A percentile compares a stretch with the other conserved stretches of the same genome.
Evolutionary conservation across 2,888 invertebrate species (phyloP).

Genomic region (Alloscopus bannaensis): DNA sequence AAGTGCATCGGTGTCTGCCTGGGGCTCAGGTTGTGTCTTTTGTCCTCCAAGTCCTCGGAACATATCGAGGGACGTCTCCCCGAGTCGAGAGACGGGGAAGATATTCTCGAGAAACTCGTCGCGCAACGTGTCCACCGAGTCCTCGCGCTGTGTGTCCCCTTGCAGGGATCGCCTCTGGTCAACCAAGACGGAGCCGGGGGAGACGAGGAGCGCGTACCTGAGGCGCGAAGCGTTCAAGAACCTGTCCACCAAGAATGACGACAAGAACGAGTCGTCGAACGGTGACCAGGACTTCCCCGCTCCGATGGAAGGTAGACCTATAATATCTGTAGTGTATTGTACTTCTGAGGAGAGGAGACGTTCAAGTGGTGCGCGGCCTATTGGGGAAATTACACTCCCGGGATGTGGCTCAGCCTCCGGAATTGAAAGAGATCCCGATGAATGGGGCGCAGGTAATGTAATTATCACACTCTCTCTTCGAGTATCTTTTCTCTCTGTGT

Average conservation of each 20-base stretch:
- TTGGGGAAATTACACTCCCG: slow-evolving; percentile 70
- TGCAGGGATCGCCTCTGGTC: slow-evolving; percentile 72
- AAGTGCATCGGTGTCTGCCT: slow-evolving; percentile 73
- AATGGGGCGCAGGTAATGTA: slow-evolving; percentile 66
- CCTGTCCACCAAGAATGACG: slow-evolving; percentile 69
- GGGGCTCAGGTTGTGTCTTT: slow-evolving; percentile 73
- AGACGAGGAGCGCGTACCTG: slow-evolving; percentile 70
- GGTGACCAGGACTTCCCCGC: slow-evolving; percentile 70
- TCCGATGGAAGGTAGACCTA: slow-evolving; percentile 72
- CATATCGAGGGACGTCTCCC: slow-evolving; percentile 72
- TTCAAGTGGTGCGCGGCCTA: slow-evolving; percentile 67
- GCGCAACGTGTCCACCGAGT: slow-evolving; percentile 73
- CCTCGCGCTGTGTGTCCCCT: slow-evolving; percentile 72
- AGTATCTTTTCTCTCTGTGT: slow-evolving; percentile 7
- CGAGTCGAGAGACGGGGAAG: slow-evolving; percentile 71
- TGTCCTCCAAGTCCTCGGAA: slow-evolving; percentile 73
- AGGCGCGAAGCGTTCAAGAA: slow-evolving; percentile 73
- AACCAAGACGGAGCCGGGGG: slow-evolving; percentile 65
- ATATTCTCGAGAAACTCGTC: slow-evolving; percentile 73
- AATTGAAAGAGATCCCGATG: slow-evolving; percentile 71
- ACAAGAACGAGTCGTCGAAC: slow-evolving; percentile 72
- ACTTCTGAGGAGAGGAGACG: slow-evolving; percentile 72
- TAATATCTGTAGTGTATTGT: slow-evolving; percentile 73
- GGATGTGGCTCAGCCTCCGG: slow-evolving; percentile 68
- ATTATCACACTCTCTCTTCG: too few species aligned